phyloP scores from a whole-genome alignment of 2,797 vertebrate species.

The Corythornis leucogaster region DNA sequence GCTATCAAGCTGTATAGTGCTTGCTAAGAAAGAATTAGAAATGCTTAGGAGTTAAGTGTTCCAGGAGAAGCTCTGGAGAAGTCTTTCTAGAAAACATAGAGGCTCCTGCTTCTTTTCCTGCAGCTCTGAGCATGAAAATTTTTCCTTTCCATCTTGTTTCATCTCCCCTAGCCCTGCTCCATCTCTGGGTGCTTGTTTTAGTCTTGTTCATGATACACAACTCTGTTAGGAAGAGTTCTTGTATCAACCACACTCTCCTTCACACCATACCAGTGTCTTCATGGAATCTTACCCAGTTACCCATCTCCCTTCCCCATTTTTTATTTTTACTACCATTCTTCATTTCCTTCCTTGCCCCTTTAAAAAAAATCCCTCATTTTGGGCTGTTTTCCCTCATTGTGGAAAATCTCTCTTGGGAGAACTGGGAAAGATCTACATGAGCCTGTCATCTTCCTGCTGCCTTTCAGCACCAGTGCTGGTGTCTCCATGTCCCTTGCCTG shows the following conservation, averaged over 20 bases:
- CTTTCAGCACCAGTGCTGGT: not conserved
- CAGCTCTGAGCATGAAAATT: not conserved
- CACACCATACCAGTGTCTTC: not conserved
- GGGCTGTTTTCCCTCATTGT: not conserved
- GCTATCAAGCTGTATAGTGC: not conserved
- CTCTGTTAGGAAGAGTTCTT: not conserved
- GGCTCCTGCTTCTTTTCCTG: not conserved
- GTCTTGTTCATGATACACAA: not conserved
- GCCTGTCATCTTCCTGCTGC: not conserved
- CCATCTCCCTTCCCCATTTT: not conserved
- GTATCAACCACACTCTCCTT: not conserved
- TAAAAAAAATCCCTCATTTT: not conserved
- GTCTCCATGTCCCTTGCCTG: not conserved
- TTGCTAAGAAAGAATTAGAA: not conserved
- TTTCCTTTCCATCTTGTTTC: not conserved
- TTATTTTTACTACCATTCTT: not conserved
- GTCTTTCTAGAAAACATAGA: not conserved
- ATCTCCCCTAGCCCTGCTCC: accelerated
- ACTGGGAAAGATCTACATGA: not conserved
- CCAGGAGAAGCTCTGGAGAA: not conserved
- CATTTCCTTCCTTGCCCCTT: not conserved
- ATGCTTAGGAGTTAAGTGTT: not conserved
- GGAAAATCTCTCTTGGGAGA: not conserved
- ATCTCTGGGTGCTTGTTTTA: not conserved
- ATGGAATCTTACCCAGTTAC: not conserved